These are phyloP conservation scores for Phylloscopus trochiloides DNA, from an alignment of 2,113 vertebrate species.

Conservation along the genomic window DNA sequence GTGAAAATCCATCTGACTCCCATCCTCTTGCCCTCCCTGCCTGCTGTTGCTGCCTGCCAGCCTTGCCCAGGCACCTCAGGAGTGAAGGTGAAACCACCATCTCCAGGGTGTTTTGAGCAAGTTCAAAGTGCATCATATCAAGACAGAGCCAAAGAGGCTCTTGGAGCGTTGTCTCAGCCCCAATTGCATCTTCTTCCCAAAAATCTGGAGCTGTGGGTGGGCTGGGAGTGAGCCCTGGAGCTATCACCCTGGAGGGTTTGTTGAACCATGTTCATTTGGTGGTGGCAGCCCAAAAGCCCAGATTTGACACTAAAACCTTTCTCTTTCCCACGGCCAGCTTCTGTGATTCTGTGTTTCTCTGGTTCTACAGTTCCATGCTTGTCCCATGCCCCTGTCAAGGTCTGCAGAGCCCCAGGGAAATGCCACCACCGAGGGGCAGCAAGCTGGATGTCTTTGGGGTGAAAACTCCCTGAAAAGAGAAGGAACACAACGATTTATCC, in stretches of 20 bases:
- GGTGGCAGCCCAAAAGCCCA: neutral
- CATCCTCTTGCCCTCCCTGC: neutral
- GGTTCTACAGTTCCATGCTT: neutral
- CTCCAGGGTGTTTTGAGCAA: neutral
- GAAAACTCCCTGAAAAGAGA: neutral
- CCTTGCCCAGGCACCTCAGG: accelerated
- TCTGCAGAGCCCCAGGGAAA: neutral
- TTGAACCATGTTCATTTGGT: neutral
- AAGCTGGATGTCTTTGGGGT: accelerated
- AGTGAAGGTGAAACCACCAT: neutral
- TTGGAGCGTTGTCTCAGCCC: accelerated
- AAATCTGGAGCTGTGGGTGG: neutral
- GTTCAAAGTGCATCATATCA: neutral
- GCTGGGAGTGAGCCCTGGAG: neutral
- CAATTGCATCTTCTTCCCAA: neutral
- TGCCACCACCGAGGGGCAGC: neutral
- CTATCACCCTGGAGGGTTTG: neutral
- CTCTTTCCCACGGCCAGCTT: neutral
- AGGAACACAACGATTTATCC: neutral
- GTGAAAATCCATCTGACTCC: neutral
- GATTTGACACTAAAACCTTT: neutral
- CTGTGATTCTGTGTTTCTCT: neutral
- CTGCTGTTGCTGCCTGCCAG: neutral
- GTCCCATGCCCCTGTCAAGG: accelerated
- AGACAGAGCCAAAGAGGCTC: neutral